Base-by-base conservation (phyloP, 2,113 vertebrate genomes). In the Xiphophorus couchianus region DNA sequence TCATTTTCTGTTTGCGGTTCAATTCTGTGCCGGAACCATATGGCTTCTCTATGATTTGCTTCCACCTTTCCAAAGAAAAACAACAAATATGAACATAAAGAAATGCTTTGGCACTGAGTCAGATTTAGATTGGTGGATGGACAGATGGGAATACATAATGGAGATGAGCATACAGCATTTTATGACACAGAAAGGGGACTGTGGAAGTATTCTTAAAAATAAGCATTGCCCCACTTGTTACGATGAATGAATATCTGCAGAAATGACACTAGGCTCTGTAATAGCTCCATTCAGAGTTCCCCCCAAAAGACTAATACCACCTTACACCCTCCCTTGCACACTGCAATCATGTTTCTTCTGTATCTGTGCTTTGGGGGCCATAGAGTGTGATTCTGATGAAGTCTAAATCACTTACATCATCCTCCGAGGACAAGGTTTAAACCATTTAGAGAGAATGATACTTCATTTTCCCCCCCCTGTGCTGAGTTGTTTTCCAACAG, bases 371-470 rank as follows among this genome's bases (percentile, higher is more conserved):
- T 88, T 88, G 82, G 84, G 86, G 87, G 82, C 70, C 84, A 81
- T 84, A 77, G 80, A 87, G 72, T 81, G 81, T 83, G 77, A 79
- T 79, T 91, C 84, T 84, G 86, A 90, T 87, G 76, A 86, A 78
- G 87, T 87, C 69, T 89, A 86, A 92, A 91, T 92, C 86, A 89
- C 82, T 83, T 82, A 85, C 77, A 86, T 88, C 81, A 83, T 88
- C 81, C 71, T 85, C 74, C 71, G 79, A 84, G 86, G 80, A 88
- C 85, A 84, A 83, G 60, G 66, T 71, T 83, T 69, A 69, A 81
- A 78, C 68, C 71, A 58, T 86, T 44, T 67, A 76, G 71, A 78
- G 75, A 86, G 80, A 89, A 83, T 62, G 42, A 83, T 89, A 71
- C 79, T 77, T 77, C 71, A 75, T 63, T 37, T 81, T 73, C 54